Evolutionary conservation across 1,140 invertebrate genomes (phyloP), one percentile per base, ranked within the genome.

Genomic region (Orchesella cincta): DNA sequence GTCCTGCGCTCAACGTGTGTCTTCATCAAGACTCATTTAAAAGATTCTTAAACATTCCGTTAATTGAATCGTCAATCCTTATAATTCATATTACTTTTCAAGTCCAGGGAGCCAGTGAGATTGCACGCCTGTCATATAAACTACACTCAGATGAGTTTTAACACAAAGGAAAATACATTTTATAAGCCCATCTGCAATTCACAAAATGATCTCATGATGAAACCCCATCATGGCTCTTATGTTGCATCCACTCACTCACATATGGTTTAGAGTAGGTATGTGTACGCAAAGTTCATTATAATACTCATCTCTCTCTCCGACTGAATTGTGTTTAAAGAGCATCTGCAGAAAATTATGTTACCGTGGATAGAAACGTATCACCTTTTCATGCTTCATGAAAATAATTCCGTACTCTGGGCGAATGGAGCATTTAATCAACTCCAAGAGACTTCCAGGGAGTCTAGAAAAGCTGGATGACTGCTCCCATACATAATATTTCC

Each of bases 371-470:
- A 46, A 46, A 46, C 5, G 39, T 46, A 8, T 46, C 39, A 46
- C 39, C 23, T 12, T 23, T 57, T 57, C 52, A 18, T 23, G 14
- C 52, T 14, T n/a, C 23, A 46, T 8, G 23, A 57, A 57, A 18
- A 57, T 57, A 57, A 57, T 57, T 57, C 12, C 23, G 14, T 12
- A n/a, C 52, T 57, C 12, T 57, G 52, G 5, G 52, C 23, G 52
- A 57, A 57, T 57, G 8, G 52, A 57, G 52, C 52, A 57, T 57
- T 57, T 57, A 57, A 57, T 57, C 52, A 57, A 57, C 52, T 57
- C 52, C 12, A 57, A 57, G 52, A 57, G 52, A 57, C 52, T n/a
- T 57, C 52, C 52, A 57, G 52, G 52, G 52, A 57, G 52, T 57
- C 52, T 57, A 8, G 52, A 57, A 8, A n/a, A 57, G 52, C 52